Evolutionary conservation across 2,797 vertebrate species (phyloP), one percentile per base, ranked within the genome.

Genomic region (Lophura swinhoii): DNA sequence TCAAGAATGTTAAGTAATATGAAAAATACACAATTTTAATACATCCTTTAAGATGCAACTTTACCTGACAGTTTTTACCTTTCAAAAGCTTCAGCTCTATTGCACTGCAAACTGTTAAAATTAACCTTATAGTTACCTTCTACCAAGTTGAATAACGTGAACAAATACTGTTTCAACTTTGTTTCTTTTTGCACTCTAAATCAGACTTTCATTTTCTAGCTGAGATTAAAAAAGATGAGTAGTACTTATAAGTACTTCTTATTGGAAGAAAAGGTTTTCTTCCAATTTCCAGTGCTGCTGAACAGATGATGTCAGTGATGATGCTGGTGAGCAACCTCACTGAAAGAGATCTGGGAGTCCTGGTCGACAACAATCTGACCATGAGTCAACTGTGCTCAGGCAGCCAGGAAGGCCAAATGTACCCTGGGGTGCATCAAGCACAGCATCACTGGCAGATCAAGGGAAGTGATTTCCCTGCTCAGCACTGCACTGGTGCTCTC

Each of bases 1-100:
- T 37, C 2, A 1, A 63, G 7, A 49, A 49, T 35, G 6, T 5
- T 44, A 49, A 6, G 7, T 0, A 0, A 29, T 53, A 49, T 21
- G 10, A 63, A 81, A 63, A 6, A 37, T 8, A 48, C 10, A 33
- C 24, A 20, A 67, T 78, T 72, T 79, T 59, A 81, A 39, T 24
- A 23, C 1, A 8, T 24, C 8, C 4, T 78, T 80, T 69, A 63
- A 81, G 8, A 58, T 31, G 28, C 51, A 59, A 76, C 75, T 92
- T 83, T 87, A 56, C 12, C 81, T 84, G 28, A 74, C 3, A 24
- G 44, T 88, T 87, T 80, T 31, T 75, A 10, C 8, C 5, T 76
- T 62, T 84, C 4, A 7, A 37, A 51, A 84, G 14, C 41, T 28
- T 29, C 33, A 3, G 3, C 56, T 68, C 35, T 68, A 7, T 6